Base-by-base conservation (phyloP, 1,140 invertebrate species). In the Brachionus rubens region DNA sequence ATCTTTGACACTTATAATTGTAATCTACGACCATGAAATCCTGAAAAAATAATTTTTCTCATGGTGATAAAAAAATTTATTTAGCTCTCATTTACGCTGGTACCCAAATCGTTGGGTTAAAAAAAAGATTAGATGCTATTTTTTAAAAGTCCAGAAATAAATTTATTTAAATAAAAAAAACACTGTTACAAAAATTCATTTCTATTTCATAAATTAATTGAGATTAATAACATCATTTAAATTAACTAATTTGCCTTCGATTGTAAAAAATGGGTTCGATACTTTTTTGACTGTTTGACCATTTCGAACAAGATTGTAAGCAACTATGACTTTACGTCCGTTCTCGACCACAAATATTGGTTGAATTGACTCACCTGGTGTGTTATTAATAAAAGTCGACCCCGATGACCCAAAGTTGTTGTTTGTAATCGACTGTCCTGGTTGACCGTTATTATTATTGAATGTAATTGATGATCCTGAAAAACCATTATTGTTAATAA, bases 381-480 rank as follows among this genome's bases (percentile, higher is more conserved):
- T 59, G 30, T 59, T 59, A 43, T 70, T 70, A 26, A 70, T 70
- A 30, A 70, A 28, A 33, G 65, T 70, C 36, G 43, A 28, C 24
- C 43, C 43, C n/a, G 12, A n/a, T 6, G 40, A 12, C 26, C 43
- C 43, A 46, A 70, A 70, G 10, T 70, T 70, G 40, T 70, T 70
- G 65, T 70, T 70, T 14, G 43, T 70, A 6, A 70, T 24, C 14
- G 65, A 46, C 24, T 48, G 65, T n/a, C 65, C 47, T 26, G 65
- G 65, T 48, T 40, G 14, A 40, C 28, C 16, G 10, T 70, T 46
- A 10, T 70, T 70, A 33, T 70, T 70, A 10, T 70, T 70, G 0
- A 70, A n/a, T n/a, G n/a, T n/a, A n/a, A n/a, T n/a, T n/a, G n/a
- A n/a, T n/a, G n/a, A n/a, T n/a, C n/a, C n/a, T n/a, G n/a, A n/a